Conservation (phyloP, 2,113 vertebrate genomes). For the Oncorhynchus nerka region DNA sequence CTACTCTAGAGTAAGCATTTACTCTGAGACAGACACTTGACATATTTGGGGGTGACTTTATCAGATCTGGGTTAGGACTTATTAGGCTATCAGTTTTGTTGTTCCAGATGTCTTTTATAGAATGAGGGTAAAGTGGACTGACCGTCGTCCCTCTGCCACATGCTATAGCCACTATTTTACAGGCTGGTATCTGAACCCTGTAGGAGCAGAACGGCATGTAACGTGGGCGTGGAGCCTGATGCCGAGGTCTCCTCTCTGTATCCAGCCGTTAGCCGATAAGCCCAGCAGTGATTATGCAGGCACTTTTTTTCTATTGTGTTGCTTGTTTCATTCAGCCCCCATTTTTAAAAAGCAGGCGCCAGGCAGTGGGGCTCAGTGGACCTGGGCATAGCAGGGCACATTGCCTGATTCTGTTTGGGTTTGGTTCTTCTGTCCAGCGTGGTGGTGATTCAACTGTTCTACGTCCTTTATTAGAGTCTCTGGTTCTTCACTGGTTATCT, state of each 20-base stretch:
- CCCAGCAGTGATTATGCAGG: constrained; percentile 63
- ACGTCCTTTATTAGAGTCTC: not conserved
- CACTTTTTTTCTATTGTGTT: constrained; percentile 64
- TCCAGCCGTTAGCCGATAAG: constrained; percentile 57
- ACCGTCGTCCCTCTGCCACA: not conserved
- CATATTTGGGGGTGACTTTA: not conserved
- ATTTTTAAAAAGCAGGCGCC: constrained; percentile 28
- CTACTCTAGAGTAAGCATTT: not conserved
- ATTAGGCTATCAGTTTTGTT: too few species aligned
- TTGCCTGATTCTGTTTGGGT: not conserved
- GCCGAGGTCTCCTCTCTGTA: constrained; percentile 1
- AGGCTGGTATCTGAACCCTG: not conserved
- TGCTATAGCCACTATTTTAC: not conserved
- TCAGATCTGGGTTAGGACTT: not conserved
- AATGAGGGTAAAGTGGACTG: not conserved
- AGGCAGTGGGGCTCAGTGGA: constrained; percentile 25
- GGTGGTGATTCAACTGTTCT: constrained; percentile 52
- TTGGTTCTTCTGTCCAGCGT: constrained; percentile 2
- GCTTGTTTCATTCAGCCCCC: not conserved
- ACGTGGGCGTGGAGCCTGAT: not conserved
- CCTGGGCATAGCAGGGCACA: not conserved
- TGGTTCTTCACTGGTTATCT: not conserved
- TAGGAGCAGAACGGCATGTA: not conserved
- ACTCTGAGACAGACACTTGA: not conserved
- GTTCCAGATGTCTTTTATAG: not conserved